A percentile compares a stretch with the other conserved stretches of the same genome.
Evolutionary conservation across 2,113 vertebrate genomes (phyloP).

Genomic region (Pluvianellus socialis): DNA sequence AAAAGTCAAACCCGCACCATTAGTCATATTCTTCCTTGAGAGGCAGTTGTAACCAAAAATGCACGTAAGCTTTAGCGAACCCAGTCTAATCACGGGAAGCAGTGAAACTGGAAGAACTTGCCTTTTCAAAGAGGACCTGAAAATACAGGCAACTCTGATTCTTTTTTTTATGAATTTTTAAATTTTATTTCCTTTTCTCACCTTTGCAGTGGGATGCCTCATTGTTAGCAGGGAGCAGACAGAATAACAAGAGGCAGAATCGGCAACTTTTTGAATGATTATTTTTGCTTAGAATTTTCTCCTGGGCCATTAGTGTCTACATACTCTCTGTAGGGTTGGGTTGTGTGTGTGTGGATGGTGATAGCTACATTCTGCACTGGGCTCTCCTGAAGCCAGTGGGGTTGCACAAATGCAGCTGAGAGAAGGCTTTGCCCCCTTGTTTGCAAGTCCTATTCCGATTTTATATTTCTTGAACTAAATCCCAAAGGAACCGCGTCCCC

Average conservation of each 20-base stretch:
- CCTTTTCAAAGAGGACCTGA: not conserved
- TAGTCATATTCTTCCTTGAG: not conserved
- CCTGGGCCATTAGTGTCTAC: not conserved
- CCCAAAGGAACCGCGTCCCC: not conserved
- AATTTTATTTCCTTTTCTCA: not conserved
- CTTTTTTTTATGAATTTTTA: not conserved
- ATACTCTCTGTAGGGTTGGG: not conserved
- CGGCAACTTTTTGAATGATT: not conserved
- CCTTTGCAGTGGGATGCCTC: not conserved
- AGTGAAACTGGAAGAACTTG: not conserved
- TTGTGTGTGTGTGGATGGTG: not conserved
- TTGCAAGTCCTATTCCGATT: not conserved
- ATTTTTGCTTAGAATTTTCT: not conserved
- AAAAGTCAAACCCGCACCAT: not conserved
- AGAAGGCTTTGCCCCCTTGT: not conserved
- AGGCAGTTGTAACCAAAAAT: not conserved
- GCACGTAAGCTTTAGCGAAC: not conserved
- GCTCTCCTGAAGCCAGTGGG: not conserved
- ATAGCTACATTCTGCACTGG: not conserved
- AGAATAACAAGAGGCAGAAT: not conserved
- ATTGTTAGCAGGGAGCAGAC: not conserved
- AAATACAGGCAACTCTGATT: not conserved
- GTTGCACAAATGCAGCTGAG: not conserved
- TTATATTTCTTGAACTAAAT: not conserved
- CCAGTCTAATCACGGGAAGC: not conserved